Percentiles rank a stretch among this genome's conserved stretches.
Evolutionary conservation across 2,113 vertebrate genomes (phyloP).

Genomic region (Hemiprocne comata): DNA sequence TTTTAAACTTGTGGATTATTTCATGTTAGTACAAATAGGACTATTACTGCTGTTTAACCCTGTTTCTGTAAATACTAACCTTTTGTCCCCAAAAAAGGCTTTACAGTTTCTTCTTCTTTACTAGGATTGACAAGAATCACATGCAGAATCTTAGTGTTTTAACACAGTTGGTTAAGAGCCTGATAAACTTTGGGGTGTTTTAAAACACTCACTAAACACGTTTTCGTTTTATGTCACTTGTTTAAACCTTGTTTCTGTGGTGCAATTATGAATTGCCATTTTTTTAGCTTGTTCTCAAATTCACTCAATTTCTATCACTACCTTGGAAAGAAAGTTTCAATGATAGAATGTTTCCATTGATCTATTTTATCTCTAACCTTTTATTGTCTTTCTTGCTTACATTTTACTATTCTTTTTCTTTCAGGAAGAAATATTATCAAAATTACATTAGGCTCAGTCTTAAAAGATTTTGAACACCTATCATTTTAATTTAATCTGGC

Average conservation of each 20-base stretch:
- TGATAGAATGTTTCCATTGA: background rate
- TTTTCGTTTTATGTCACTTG: background rate
- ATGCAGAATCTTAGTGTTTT: background rate
- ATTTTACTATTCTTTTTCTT: conserved; percentile 13
- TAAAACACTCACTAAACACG: background rate
- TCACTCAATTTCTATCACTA: background rate
- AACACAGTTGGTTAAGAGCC: background rate
- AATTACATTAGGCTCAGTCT: conserved; percentile 1
- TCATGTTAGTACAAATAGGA: background rate
- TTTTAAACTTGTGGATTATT: background rate
- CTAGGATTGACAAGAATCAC: background rate
- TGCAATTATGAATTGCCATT: background rate
- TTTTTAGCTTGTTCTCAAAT: background rate
- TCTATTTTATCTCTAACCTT: conserved; percentile 5
- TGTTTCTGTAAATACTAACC: background rate
- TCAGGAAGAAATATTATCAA: background rate
- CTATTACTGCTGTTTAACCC: background rate
- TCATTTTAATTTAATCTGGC: conserved; percentile 39
- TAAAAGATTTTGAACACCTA: conserved; percentile 47
- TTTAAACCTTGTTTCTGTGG: background rate
- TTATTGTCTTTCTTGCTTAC: conserved; percentile 9
- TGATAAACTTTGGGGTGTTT: background rate
- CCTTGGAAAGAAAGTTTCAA: conserved; percentile 11
- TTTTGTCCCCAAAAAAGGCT: background rate
- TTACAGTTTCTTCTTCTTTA: background rate